These are phyloP conservation scores for Rattus norvegicus DNA, from an alignment of 2,113 vertebrate species.

Conservation along the genomic window GRCr8 NC_086031.1:8048501-8049000, in stretches of 20 bases:
- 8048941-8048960: neutral
- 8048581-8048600: neutral
- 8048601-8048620: neutral
- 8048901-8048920: neutral
- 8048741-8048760: neutral
- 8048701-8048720: neutral
- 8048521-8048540: neutral
- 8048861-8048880: neutral
- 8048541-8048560: neutral
- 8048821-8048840: neutral
- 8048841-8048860: neutral
- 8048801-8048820: accelerated
- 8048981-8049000: neutral
- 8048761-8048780: neutral
- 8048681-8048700: neutral
- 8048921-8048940: too few relatives aligned
- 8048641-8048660: neutral
- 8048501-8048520: neutral
- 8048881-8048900: neutral
- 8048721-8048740: neutral
- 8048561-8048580: neutral
- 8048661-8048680: neutral
- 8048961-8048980: neutral
- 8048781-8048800: neutral
- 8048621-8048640: neutral